Evolutionary conservation across 2,797 vertebrate genomes (phyloP).

Genomic region (Pseudotriccus pelzelni): DNA sequence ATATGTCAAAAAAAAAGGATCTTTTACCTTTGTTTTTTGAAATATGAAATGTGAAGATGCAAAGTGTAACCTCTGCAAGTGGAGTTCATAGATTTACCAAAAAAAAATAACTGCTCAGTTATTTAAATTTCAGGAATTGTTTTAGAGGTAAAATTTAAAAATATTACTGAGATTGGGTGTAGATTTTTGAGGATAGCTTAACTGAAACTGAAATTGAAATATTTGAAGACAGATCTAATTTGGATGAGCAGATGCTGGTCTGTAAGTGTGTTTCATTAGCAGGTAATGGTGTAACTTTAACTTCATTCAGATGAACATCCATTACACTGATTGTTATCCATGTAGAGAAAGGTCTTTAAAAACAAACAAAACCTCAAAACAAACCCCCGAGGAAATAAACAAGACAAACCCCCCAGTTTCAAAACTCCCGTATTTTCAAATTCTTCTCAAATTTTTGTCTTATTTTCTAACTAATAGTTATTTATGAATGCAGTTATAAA

Average conservation of each 20-base stretch:
- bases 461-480: neutral
- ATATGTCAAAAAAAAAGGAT: neutral
- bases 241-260: neutral
- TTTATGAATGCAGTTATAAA: neutral
- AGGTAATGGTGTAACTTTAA: neutral
- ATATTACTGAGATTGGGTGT: neutral
- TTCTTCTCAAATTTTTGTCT: neutral
- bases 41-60: neutral
- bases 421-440: neutral
- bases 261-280: neutral
- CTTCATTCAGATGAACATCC: neutral
- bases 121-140: neutral
- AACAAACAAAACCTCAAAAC: neutral
- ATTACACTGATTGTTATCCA: neutral
- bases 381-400: neutral
- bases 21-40: neutral
- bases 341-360: neutral
- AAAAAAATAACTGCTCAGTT: neutral
- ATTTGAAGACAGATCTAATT: neutral
- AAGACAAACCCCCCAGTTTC: neutral
- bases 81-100: neutral
- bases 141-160: neutral
- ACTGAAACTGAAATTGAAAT: neutral
- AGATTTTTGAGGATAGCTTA: neutral
- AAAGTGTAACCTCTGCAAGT: neutral